Evolutionary conservation across 2,888 invertebrate genomes (phyloP), one percentile per base, ranked within the genome.

Genomic region (Rhabditoides inermis): DNA sequence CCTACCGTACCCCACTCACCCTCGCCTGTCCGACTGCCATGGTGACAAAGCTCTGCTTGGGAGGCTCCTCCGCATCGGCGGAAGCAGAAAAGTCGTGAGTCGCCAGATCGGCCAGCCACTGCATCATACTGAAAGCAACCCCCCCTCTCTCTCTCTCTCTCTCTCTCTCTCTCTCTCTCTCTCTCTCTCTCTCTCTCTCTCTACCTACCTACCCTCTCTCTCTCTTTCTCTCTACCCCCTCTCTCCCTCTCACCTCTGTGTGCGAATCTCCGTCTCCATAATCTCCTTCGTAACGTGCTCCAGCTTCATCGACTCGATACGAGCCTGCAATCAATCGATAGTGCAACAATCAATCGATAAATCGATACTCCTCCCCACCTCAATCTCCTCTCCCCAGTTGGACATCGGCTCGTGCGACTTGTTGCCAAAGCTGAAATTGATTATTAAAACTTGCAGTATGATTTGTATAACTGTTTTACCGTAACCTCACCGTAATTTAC

Each of bases 251-350:
- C 50, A 72, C 72, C 63, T 64, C 46, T 70, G 65, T 0, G 56
- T 49, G 1, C 45, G 18, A 20, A 71, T 53, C 51, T 74, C 74
- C 10, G 69, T 67, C 44, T 63, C 58, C 35, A 74, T 57, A 53
- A 73, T 74, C 20, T 73, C 71, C 25, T 57, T 64, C 18, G 69
- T 62, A 51, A 74, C 73, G 18, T 69, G 51, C 25, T 68, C 62
- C 26, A 64, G 61, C 25, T 69, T 65, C 15, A 68, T 51, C 22
- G 60, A 54, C 28, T 61, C 55, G 2, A 68, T 45, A 12, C 51
- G 51, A 10, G 45, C 46, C 46, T 73, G 71, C 15, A 39, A 39
- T 25, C 28, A n/a, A n/a, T n/a, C n/a, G n/a, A n/a, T n/a, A n/a
- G n/a, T n/a, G n/a, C n/a, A n/a, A n/a, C n/a, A n/a, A n/a, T n/a